phyloP scores from a whole-genome alignment of 1,140 invertebrate genomes.

The Plectrocnemia conspersa region DNA sequence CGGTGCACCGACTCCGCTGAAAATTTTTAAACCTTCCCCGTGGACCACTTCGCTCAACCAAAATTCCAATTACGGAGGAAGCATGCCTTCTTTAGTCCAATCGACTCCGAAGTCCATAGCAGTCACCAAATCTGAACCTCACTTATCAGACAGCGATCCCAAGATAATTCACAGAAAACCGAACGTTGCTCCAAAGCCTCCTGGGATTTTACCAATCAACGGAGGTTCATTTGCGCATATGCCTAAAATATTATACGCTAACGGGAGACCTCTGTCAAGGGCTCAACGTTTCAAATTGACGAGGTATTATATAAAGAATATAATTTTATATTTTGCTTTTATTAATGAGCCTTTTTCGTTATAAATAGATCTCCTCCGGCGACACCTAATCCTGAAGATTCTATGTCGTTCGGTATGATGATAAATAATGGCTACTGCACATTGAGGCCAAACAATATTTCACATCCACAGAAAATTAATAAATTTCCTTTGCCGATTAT shows the following conservation, averaged over 20 bases:
- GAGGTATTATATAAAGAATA: constrained; percentile 38
- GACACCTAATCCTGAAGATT: constrained; percentile 40
- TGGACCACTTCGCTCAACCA: constrained; percentile 8
- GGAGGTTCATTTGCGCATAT: constrained; percentile 45
- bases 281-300: constrained; percentile 54
- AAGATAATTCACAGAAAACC: constrained; percentile 50
- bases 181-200: constrained; percentile 54
- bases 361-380: constrained; percentile 44
- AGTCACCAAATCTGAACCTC: constrained; percentile 38
- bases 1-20: constrained; percentile 36
- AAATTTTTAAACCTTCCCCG: background rate
- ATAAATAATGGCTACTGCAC: constrained; percentile 39
- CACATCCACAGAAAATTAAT: constrained; percentile 38
- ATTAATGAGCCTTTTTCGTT: background rate
- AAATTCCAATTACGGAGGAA: constrained; percentile 39
- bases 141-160: constrained; percentile 41
- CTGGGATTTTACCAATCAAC: constrained; percentile 33
- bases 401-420: constrained; percentile 31
- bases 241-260: constrained; percentile 47
- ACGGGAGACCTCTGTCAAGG: constrained; percentile 49
- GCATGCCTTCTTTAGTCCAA: constrained; percentile 41
- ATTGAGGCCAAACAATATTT: constrained; percentile 38
- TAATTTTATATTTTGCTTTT: background rate
- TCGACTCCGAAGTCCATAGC: constrained; percentile 16
- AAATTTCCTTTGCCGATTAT: background rate